Evolutionary conservation across 2,797 vertebrate species (phyloP), one percentile per base, ranked within the genome.

Genomic region (Benthosema pterotum): DNA sequence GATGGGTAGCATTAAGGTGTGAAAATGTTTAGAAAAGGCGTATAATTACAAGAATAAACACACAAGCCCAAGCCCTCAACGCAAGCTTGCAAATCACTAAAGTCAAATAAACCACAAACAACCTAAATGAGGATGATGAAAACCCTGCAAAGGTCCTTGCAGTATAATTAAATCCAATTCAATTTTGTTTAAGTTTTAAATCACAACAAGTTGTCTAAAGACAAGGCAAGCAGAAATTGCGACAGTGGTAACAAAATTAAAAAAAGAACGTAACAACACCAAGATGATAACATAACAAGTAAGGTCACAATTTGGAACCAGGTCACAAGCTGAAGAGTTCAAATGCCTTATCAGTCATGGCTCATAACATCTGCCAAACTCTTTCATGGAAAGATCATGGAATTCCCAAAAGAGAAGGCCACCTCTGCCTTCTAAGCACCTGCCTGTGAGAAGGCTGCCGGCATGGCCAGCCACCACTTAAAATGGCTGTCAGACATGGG

Each of bases 401-500:
- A 51, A 61, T 52, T 54, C 71, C 17, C 7, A 38, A 38, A 11
- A 67, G 52, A 28, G 56, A 52, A 12, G 15, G 66, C 19, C 32
- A 68, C 7, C 32, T 9, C 32, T 5, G 19, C 22, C 12, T 61
- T 60, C 60, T 19, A 61, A 73, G 68, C 56, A 77, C 69, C 66
- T 48, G 48, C 60, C 60, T 74, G 52, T 59, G 70, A 69, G 63
- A 9, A 38, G 67, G 56, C 42, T 65, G 51, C 64, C 68, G 68
- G 55, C n/a, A n/a, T n/a, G n/a, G n/a, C n/a, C n/a, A n/a, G 57
- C 52, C 48, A 69, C 53, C 32, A 71, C 74, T 79, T 11, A 78
- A 89, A 89, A 88, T 87, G 83, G 83, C 78, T 84, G 81, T 87
- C 75, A 81, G 75, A 80, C 73, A 75, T 69, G 59, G 19, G 69